A percentile compares a stretch with the other conserved stretches of the same genome.
Conservation (phyloP, 1,140 invertebrate species). For the Anastrepha ludens region DNA sequence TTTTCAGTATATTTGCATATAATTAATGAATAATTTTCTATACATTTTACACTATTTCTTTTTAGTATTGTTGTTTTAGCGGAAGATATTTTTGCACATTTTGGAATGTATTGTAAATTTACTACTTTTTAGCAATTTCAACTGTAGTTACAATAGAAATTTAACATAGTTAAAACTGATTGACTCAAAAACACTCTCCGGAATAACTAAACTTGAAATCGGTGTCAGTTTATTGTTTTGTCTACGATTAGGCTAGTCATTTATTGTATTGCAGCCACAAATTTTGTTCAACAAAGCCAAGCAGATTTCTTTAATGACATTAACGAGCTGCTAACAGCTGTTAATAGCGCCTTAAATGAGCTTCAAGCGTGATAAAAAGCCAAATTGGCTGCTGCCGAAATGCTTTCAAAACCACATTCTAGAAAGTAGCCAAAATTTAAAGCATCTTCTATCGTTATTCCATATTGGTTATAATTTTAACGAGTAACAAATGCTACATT, state of each 20-base stretch:
- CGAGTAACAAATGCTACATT: too few species aligned
- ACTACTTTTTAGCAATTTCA: background rate
- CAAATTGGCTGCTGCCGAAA: background rate
- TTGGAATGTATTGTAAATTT: background rate
- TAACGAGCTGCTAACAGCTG: background rate
- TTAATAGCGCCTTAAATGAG: background rate
- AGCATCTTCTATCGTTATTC: too few species aligned
- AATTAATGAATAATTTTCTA: too few species aligned
- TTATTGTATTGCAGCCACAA: background rate
- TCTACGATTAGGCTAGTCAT: background rate
- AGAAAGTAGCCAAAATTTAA: background rate
- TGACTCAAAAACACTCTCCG: background rate
- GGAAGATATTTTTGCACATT: background rate
- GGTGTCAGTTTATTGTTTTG: too few species aligned
- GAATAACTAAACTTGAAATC: background rate
- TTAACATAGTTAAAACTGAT: background rate
- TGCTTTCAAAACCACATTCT: background rate
- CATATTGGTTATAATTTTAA: too few species aligned
- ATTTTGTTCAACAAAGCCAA: background rate
- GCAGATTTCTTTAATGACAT: background rate
- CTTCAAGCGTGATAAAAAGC: background rate
- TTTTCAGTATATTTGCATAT: too few species aligned
- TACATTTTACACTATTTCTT: too few species aligned
- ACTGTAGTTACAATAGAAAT: constrained; percentile 1
- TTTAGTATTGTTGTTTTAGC: background rate